Base-by-base conservation (phyloP, 1,140 invertebrate genomes). In the Caenorhabditis briggsae region DNA sequence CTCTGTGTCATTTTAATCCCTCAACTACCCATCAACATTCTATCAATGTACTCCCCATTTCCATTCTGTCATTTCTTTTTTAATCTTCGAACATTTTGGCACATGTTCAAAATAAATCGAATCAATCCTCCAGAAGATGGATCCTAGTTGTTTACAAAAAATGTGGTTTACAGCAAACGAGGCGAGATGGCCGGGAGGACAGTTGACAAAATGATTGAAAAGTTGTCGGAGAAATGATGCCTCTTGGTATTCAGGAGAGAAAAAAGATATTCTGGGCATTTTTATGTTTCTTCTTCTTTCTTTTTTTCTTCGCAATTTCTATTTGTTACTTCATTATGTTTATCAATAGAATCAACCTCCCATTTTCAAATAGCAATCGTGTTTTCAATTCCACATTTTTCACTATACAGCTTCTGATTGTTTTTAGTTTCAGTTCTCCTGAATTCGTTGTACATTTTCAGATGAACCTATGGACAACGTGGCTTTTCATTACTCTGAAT, bases 161-260 rank as follows among this genome's bases (percentile, higher is more conserved):
- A 53, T 23, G 70, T 25, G 64, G 64, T 70, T 70, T 70, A 78
- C 46, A 50, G 14, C 70, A 46, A 70, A 70, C 33, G 64, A 70
- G 50, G 50, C 16, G 43, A n/a, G 46, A 25, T 53, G 7, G 20
- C 46, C 46, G 8, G n/a, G 46, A 70, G 33, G 64, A 12, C 70
- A 78, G 70, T 78, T 78, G 70, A 50, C 70, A 78, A 78, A 78
- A 25, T 78, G 70, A 78, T 78, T 78, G 70, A 23, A 50, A 50
- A 11, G 23, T 12, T 50, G 46, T 50, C 46, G 20, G 16, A 6
- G 46, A 18, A 43, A 20, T 25, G 59, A 61, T 11, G 33, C 46
- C 46, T 78, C 64, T 70, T 46, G 16, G 33, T 70, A 70, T 70
- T 70, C 64, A 46, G 64, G 8, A 2, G 41, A 70, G 64, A 46